Conservation (phyloP, 35 echinoderm and acorn worm species). For the Holothuria glaberrima region DNA sequence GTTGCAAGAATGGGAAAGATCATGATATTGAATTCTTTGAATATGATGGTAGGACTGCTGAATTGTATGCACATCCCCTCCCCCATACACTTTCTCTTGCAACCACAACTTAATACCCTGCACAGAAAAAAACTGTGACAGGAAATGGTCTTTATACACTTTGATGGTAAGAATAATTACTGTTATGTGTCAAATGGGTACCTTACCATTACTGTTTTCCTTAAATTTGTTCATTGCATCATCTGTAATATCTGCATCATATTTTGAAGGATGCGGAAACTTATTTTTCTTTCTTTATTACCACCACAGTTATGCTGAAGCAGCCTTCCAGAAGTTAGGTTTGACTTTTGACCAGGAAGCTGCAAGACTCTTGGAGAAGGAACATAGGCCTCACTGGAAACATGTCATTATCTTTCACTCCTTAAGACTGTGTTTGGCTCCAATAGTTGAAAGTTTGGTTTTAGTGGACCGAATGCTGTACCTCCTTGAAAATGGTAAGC, state of each 20-base stretch:
- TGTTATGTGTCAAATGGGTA: too few species aligned
- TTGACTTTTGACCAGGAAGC: slow-evolving; percentile 39
- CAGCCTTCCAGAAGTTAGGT: slow-evolving; percentile 56
- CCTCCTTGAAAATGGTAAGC: slow-evolving; percentile 70
- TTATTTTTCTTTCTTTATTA: not conserved
- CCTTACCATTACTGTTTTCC: too few species aligned
- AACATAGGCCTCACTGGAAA: slow-evolving; percentile 40
- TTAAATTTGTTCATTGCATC: too few species aligned
- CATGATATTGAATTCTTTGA: too few species aligned
- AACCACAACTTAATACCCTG: too few species aligned
- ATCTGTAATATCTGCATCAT: not conserved
- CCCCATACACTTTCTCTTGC: too few species aligned
- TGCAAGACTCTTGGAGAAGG: slow-evolving; percentile 36
- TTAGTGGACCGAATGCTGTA: slow-evolving; percentile 74
- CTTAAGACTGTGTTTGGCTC: slow-evolving; percentile 64
- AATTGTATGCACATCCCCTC: too few species aligned
- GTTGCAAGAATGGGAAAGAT: too few species aligned
- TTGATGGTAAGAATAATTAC: too few species aligned
- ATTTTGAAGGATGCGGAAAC: not conserved
- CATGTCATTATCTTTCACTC: slow-evolving; percentile 64
- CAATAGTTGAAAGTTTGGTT: slow-evolving; percentile 73
- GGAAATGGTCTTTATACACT: too few species aligned
- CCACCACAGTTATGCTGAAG: slow-evolving; percentile 66
- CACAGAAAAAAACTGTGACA: too few species aligned
- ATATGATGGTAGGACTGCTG: too few species aligned